Base-by-base conservation (phyloP, 2,797 vertebrate species). In the Anguilla obscura region DNA sequence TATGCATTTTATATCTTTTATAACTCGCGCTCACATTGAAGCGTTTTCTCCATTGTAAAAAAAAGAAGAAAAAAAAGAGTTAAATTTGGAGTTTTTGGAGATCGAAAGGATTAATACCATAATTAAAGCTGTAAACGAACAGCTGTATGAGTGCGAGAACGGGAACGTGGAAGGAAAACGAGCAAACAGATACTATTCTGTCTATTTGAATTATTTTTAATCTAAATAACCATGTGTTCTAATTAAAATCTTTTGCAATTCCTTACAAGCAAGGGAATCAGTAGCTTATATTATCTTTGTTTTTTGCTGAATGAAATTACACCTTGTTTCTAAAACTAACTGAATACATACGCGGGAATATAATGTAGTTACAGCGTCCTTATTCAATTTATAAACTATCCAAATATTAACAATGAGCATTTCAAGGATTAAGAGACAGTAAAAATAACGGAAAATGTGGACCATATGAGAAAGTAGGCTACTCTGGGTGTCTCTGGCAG, bases 81-180 rank as follows among this genome's bases (percentile, higher is more conserved):
- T 3, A 45, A 82, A 40, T 76, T 33, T 76, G 36, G 30, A 14
- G 18, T 33, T 76, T 30, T 50, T 45, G 14, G 33, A 18, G 36
- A 79, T 79, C 16, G 74, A 82, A 50, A 24, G 18, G 79, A 45
- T n/a, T 82, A 85, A 60, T 82, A 36, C 27, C 36, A 40, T 40
- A 40, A 76, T 76, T 76, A 82, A 82, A 82, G 79, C 45, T 82
- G 40, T 82, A 82, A 82, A 82, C 40, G 45, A 50, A 85, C 48
- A 85, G 33, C 27, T 85, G 84, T 33, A 85, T 85, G 48, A 50
- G 74, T 36, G 52, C 30, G 27, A 30, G 54, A 63, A 27, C 18
- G 45, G 40, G 45, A 8, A 82, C n/a, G 40, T 48, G 79, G 21
- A 3, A 79, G 74, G 14, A 24, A 10, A 24, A 10, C 21, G 45